Evolutionary conservation across 1,140 invertebrate genomes (phyloP).

Genomic region (Amyelois transitella): DNA sequence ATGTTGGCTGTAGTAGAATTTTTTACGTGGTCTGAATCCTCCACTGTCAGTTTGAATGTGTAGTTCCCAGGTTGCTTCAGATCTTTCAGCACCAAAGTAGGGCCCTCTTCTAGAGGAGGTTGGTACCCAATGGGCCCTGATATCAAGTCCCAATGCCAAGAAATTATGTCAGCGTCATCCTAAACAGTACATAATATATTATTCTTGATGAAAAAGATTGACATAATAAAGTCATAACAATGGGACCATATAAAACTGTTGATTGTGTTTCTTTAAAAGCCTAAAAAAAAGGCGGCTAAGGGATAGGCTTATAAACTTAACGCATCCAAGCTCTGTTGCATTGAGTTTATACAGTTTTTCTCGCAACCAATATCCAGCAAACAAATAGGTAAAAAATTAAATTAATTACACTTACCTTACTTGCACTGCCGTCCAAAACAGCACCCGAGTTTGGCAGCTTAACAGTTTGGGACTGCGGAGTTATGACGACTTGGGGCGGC

Average conservation of each 20-base stretch:
- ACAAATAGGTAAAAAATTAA: no score
- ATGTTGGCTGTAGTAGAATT: slow-evolving; percentile 93
- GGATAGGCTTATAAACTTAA: no score
- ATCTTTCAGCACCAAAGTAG: slow-evolving; percentile 90
- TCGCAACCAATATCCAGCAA: no score
- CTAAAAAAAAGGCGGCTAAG: no score
- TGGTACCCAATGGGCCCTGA: slow-evolving; percentile 90
- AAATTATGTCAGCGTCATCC: slow-evolving; percentile 89
- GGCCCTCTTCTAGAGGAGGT: slow-evolving; percentile 83
- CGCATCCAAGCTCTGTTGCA: no score
- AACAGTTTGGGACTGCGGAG: slow-evolving; percentile 87
- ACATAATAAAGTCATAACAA: no score
- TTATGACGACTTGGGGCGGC: slow-evolving; percentile 89
- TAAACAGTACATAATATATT: no score
- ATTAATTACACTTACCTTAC: slow-evolving; percentile 67
- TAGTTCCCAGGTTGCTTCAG: slow-evolving; percentile 91
- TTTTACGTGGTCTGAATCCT: slow-evolving; percentile 90
- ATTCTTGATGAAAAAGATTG: no score
- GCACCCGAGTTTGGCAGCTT: slow-evolving; percentile 92
- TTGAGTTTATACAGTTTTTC: no score
- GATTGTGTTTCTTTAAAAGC: no score
- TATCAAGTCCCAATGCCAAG: slow-evolving; percentile 94
- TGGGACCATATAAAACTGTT: no score
- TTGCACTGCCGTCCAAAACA: slow-evolving; percentile 87
- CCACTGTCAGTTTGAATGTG: slow-evolving; percentile 94